phyloP scores from a whole-genome alignment of 2,888 invertebrate genomes.

The Scotopteryx bipunctaria region DNA sequence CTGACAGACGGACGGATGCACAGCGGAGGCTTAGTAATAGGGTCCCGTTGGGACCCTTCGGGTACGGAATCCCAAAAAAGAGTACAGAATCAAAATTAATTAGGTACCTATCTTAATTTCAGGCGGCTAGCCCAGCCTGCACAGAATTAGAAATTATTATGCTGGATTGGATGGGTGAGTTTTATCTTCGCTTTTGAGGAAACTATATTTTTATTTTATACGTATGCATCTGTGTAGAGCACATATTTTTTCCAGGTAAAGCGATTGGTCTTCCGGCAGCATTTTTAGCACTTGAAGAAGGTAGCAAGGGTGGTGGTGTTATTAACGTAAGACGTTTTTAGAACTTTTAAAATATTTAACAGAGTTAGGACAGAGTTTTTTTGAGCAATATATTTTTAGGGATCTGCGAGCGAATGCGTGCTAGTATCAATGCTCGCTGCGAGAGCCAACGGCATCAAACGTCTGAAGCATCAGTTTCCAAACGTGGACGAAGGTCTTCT shows the following conservation, averaged over 20 bases:
- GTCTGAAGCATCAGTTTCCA: slow-evolving; percentile 92
- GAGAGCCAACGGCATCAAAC: slow-evolving; percentile 93
- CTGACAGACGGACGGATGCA: too few species aligned
- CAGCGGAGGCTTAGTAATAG: too few species aligned
- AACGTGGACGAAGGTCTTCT: slow-evolving; percentile 95
- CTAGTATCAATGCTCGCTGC: slow-evolving; percentile 96
- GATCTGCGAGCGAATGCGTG: slow-evolving; percentile 97
- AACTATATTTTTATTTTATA: too few species aligned
- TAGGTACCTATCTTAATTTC: slow-evolving; percentile 63
- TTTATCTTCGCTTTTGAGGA: background rate
- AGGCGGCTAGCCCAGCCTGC: slow-evolving; percentile 99
- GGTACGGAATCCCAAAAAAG: too few species aligned
- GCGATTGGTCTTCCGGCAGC: slow-evolving; percentile 96
- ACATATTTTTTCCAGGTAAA: slow-evolving; percentile 83
- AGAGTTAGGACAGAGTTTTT: too few species aligned
- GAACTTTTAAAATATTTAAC: too few species aligned
- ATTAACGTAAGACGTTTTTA: slow-evolving; percentile 96
- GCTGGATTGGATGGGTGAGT: slow-evolving; percentile 95
- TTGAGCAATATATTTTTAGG: slow-evolving; percentile 77
- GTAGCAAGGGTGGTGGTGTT: slow-evolving; percentile 96
- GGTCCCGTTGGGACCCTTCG: too few species aligned
- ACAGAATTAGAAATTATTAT: slow-evolving; percentile 98
- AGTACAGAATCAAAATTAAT: too few species aligned
- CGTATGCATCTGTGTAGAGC: too few species aligned
- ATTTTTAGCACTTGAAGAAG: slow-evolving; percentile 92